Conservation (phyloP, 2,797 vertebrate species). For the Molossus molossus region DNA sequence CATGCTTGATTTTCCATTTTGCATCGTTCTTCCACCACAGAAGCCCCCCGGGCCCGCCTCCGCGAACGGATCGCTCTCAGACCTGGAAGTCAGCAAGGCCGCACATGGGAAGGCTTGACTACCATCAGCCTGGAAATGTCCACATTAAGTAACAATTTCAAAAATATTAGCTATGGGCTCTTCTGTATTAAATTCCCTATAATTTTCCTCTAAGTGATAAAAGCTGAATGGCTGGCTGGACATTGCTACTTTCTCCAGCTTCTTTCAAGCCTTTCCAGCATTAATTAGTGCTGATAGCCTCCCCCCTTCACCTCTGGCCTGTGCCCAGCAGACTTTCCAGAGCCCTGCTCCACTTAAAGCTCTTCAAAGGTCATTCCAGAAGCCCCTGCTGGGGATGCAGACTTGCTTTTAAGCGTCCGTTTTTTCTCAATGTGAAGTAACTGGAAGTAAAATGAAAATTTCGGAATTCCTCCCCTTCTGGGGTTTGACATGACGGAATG, state of each 20-base stretch:
- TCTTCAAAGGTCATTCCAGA: conserved; percentile 9
- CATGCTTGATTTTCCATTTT: background rate
- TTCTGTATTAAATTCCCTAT: conserved; percentile 4
- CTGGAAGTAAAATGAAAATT: conserved; percentile 34
- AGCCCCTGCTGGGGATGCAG: background rate
- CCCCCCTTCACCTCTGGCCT: background rate
- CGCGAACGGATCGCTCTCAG: background rate
- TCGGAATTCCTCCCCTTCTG: background rate
- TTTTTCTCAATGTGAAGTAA: background rate
- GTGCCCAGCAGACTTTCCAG: background rate
- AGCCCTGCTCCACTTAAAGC: background rate
- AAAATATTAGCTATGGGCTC: conserved; percentile 14
- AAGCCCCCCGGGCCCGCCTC: background rate
- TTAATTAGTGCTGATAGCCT: conserved; percentile 47
- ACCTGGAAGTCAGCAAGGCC: background rate
- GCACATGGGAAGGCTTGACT: background rate
- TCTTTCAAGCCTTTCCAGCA: background rate
- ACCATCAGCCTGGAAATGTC: background rate
- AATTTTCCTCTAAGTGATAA: conserved; percentile 53
- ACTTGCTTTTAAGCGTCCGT: background rate
- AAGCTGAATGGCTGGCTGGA: background rate
- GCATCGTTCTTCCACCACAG: background rate
- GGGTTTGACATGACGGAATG: conserved; percentile 27
- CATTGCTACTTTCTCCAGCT: conserved; percentile 34
- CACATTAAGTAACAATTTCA: background rate